Base-by-base conservation (phyloP, 2,113 vertebrate genomes). In the Chiloscyllium plagiosum region DNA sequence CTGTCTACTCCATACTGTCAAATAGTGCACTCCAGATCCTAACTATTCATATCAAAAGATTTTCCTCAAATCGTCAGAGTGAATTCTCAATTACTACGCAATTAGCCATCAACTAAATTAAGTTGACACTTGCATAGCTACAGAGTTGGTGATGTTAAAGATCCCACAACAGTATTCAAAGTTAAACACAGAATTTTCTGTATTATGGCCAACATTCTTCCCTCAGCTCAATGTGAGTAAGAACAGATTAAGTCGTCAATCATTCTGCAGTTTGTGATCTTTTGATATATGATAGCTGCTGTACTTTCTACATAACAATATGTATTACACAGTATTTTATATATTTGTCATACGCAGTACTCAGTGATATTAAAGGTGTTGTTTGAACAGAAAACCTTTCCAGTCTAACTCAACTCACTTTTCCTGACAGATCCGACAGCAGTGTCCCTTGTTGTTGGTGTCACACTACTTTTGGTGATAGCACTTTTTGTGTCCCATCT, bases 401-500 rank as follows among this genome's bases (percentile, higher is more conserved):
- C 37, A 4, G 3, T 94, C 68, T 47, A 52, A 76, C 26, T 72
- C 29, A 29, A 95, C 26, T 33, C 47, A 42, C 89, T 93, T 76
- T 95, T 17, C 52, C 24, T 95, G 69, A 95, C 69, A 95, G 94
- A 37, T 95, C 42, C 26, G 47, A 95, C 47, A 29, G 47, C 47
- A 47, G 68, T 95, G 52, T 24, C 94, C 0, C 69, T 95, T 95
- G 69, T 95, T 95, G 42, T 52, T 95, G 94, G 94, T 50, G 20
- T 52, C 4, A 47, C 69, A 33, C 42, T 95, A 52, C 94, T 95
- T 26, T 19, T 95, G 94, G 69, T 50, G 24, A 95, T 95, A 50
- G 94, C 94, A 95, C 68, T 95, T 72, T 72, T 95, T 61, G 66
- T 72, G 69, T 72, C 94, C 13, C 68, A 52, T 76, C 68, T 95